Conservation (phyloP, 2,113 vertebrate species). For the Lichenostomus cassidix region DNA sequence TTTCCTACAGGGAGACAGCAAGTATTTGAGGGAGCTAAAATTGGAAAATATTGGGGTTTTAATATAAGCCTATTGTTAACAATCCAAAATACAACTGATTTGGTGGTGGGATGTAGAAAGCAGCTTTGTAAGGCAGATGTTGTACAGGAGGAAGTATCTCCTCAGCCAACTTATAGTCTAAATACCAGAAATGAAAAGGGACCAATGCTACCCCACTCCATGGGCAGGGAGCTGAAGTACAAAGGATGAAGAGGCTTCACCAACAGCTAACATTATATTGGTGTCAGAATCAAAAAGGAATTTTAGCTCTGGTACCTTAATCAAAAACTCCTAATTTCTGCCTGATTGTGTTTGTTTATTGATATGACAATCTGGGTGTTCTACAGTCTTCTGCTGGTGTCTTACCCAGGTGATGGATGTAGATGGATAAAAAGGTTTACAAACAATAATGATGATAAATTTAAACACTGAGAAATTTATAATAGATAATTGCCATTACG, state of each 20-base stretch:
- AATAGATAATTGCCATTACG: background rate
- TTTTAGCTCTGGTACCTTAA: background rate
- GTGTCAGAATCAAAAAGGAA: background rate
- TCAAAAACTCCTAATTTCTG: background rate
- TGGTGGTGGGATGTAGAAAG: background rate
- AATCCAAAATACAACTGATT: background rate
- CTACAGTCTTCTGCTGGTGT: background rate
- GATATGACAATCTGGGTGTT: background rate
- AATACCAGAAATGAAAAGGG: background rate
- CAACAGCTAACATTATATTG: background rate
- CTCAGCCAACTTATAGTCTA: background rate
- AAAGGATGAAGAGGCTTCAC: background rate
- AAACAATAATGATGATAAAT: background rate
- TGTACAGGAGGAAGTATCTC: background rate
- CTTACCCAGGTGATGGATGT: background rate
- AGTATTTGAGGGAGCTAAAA: background rate
- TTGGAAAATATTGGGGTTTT: background rate
- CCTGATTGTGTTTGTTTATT: background rate
- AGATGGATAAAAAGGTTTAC: background rate
- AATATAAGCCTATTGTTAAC: background rate
- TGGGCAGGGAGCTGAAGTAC: background rate
- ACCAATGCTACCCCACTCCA: background rate
- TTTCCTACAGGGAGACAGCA: background rate
- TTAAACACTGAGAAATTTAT: background rate
- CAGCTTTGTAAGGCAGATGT: background rate